Base-by-base conservation (phyloP, 1,140 invertebrate species). In the Cydia fagiglandana region DNA sequence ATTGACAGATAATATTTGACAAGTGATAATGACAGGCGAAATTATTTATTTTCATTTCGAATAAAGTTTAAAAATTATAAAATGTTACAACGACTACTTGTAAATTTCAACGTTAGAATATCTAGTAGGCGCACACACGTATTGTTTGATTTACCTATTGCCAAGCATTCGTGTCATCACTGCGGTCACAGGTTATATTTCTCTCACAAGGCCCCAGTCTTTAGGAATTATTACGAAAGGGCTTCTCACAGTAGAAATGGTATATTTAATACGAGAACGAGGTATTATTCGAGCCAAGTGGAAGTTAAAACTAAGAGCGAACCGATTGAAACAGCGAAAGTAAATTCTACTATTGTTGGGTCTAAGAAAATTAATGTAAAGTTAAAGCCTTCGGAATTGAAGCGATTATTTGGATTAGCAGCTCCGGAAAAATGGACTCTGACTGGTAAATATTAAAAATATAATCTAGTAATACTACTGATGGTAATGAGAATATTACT, bases 391-490 rank as follows among this genome's bases (percentile, higher is more conserved):
- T 94, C 95, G 0, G 95, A 96, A 77, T 77, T 96, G 17, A 94
- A 87, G 73, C 93, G 95, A 79, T 85, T 97, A 20, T 89, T 97
- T 73, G 84, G 89, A 13, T 86, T 97, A 76, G 95, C 96, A 1
- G 94, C 94, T 80, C 95, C 95, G 10, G 96, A 97, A 85, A 96
- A 96, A 94, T 96, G 95, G 95, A 95, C 94, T 77, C 88, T 96
- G 47, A 80, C 93, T 80, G 93, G 95, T 96, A 84, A 82, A 53
- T 76, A 70, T 73, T 24, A 41, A 17, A 50, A 17, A 34, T 34
- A 6, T 5, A 34, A 6, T 6, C 0, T 34, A 41, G 9, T 41
- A 41, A 10, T 41, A 41, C 9, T 41, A 41, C 7, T 41, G 38
- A 41, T 41, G 38, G 38, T 41, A 41, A 9, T 41, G 7, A 10